These are phyloP conservation scores for Cordilura impudica DNA, from an alignment of 2,888 invertebrate species.

Conservation along the genomic window DNA sequence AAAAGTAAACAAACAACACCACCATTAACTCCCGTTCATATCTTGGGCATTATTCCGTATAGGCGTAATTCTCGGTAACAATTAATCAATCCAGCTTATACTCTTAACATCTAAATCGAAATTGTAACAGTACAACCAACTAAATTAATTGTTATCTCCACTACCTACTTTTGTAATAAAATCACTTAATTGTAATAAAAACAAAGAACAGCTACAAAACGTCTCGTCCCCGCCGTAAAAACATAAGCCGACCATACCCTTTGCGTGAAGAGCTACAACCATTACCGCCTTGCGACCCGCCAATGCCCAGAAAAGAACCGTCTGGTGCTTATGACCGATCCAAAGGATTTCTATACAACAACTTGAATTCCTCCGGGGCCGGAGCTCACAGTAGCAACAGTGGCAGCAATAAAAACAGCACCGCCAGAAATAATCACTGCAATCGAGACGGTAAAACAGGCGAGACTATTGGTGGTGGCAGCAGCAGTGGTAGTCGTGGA, in stretches of 20 bases:
- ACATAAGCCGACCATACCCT: neutral
- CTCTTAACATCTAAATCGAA: neutral
- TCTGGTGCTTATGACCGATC: constrained; percentile 54
- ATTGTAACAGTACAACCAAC: neutral
- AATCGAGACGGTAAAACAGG: neutral
- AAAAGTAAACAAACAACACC: neutral
- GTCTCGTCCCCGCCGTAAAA: neutral
- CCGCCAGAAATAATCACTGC: constrained; percentile 10
- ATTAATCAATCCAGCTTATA: neutral
- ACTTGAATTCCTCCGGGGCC: constrained; percentile 7
- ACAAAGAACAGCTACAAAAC: neutral
- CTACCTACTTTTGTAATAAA: too few relatives aligned
- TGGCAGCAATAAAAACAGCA: constrained; percentile 50
- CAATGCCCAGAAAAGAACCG: constrained; percentile 63
- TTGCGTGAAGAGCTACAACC: neutral
- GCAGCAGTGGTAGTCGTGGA: constrained; percentile 8
- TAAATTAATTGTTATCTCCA: neutral
- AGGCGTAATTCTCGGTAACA: neutral
- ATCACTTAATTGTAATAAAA: neutral
- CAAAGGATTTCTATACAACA: constrained; percentile 12
- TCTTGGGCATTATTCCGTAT: neutral
- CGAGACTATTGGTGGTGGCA: constrained; percentile 17
- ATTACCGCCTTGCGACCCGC: neutral
- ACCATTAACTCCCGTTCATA: neutral
- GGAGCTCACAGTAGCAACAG: constrained; percentile 11